A percentile compares a stretch with the other conserved stretches of the same genome.
These are phyloP conservation scores for Calycopis cecrops DNA, from an alignment of 1,140 invertebrate species.

Conservation along the genomic window DNA sequence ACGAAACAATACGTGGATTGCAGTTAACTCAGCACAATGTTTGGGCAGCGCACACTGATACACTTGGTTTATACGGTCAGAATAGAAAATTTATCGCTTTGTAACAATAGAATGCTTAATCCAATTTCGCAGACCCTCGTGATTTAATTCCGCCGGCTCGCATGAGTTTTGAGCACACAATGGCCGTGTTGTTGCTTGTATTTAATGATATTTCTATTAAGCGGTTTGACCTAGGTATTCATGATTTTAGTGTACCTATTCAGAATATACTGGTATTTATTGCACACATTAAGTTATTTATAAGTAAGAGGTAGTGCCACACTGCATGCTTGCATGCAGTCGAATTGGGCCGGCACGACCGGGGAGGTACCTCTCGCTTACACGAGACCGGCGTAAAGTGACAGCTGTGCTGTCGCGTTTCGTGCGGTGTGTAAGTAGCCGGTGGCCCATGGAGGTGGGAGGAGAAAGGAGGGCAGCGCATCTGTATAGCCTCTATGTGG, in stretches of 20 bases:
- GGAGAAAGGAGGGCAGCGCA: too few species aligned
- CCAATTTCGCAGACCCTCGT: conserved; percentile 39
- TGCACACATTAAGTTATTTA: background rate
- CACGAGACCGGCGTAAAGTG: too few species aligned
- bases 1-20: conserved; percentile 39
- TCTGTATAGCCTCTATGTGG: too few species aligned
- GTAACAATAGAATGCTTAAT: conserved; percentile 54
- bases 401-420: too few species aligned
- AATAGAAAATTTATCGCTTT: conserved; percentile 59
- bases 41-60: conserved; percentile 26
- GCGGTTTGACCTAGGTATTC: too few species aligned
- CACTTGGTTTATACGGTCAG: conserved; percentile 42
- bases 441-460: too few species aligned
- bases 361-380: too few species aligned
- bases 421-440: too few species aligned
- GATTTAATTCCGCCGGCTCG: conserved; percentile 46
- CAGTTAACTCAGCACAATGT: conserved; percentile 37
- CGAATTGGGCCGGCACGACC: too few species aligned
- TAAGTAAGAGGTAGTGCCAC: too few species aligned
- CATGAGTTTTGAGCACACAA: conserved; percentile 33
- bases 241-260: background rate
- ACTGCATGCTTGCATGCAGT: too few species aligned
- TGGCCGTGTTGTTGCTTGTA: conserved; percentile 12
- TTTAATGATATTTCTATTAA: conserved; percentile 14
- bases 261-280: background rate